Base-by-base conservation (phyloP, 2,113 vertebrate genomes). In the Tor tambroides region DNA sequence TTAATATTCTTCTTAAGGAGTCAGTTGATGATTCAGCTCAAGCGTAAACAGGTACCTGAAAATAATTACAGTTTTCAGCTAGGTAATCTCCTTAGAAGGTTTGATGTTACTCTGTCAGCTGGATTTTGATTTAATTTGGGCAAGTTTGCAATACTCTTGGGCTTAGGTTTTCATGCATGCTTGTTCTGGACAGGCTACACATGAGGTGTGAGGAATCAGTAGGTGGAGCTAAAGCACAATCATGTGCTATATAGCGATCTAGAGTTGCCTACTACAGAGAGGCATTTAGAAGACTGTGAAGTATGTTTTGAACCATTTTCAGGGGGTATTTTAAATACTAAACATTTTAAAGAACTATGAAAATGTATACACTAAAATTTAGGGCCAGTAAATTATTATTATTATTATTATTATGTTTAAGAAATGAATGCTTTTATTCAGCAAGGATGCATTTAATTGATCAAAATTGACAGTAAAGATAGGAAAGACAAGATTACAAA, bases 151-250 rank as follows among this genome's bases (percentile, higher is more conserved):
- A 12, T 56, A 9, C 28, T 23, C 28, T 19, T 8, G 8, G 3
- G 6, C 7, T 63, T 8, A 41, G 41, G 23, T 38, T 59, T 80
- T 28, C 26, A 38, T 72, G 3, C 10, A 32, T 46, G 26, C 61
- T 67, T 21, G 19, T 63, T 67, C 4, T 54, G 32, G 41, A 26
- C n/a, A 23, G 56, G 74, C 35, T 69, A 78, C 41, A 87, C 63
- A 79, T 83, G 91, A 85, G 19, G 71, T 69, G 78, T 41, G 12
- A 59, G 49, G 82, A 23, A 92, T 93, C 94, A 94, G 90, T 94
- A 95, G 94, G 92, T 92, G 94, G 95, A 89, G 93, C 94, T 94
- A 91, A 90, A 92, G 92, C 89, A 91, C 92, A 93, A 86, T 76
- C 21, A 12, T 88, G 65, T 54, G 19, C 74, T 46, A 61, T n/a